These are phyloP conservation scores for Epinephelus lanceolatus DNA, from an alignment of 2,113 vertebrate genomes.

Conservation along the genomic window DNA sequence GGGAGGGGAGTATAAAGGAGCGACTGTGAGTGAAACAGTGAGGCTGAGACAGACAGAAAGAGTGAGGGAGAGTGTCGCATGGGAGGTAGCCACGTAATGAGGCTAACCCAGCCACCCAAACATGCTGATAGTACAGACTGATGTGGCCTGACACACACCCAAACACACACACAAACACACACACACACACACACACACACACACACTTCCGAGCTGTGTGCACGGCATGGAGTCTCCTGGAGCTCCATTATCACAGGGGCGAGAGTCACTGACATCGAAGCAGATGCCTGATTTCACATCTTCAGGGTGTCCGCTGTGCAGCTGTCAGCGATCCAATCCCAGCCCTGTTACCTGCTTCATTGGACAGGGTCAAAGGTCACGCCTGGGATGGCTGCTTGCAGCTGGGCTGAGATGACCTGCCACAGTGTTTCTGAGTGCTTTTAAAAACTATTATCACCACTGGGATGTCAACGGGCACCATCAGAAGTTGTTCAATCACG, in stretches of 20 bases:
- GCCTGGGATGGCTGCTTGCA: constrained; percentile 40
- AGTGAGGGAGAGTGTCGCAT: constrained; percentile 13
- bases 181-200: constrained; percentile 26
- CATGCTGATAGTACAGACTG: constrained; percentile 51
- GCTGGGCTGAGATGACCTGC: constrained; percentile 56
- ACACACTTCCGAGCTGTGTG: constrained; percentile 30
- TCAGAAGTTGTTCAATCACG: constrained; percentile 51
- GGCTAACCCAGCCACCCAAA: constrained; percentile 56
- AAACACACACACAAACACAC: neutral
- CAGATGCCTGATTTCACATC: constrained; percentile 76
- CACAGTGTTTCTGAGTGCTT: constrained; percentile 58
- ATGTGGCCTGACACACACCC: constrained; percentile 34
- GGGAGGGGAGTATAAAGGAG: constrained; percentile 45
- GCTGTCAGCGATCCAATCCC: constrained; percentile 78
- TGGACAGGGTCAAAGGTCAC: constrained; percentile 76
- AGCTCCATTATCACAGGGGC: constrained; percentile 67
- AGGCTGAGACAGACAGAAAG: constrained; percentile 4
- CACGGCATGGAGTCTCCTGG: constrained; percentile 39
- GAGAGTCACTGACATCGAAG: constrained; percentile 65
- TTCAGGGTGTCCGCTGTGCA: constrained; percentile 56
- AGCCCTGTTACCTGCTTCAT: constrained; percentile 82
- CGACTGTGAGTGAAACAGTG: constrained; percentile 16
- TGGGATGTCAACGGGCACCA: constrained; percentile 48
- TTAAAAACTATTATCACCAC: constrained; percentile 76
- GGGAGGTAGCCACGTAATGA: constrained; percentile 57